Percentiles rank a stretch among this genome's conserved stretches.
Conservation (phyloP, 2,888 invertebrate genomes). For the Taphrorychus bicolor region DNA sequence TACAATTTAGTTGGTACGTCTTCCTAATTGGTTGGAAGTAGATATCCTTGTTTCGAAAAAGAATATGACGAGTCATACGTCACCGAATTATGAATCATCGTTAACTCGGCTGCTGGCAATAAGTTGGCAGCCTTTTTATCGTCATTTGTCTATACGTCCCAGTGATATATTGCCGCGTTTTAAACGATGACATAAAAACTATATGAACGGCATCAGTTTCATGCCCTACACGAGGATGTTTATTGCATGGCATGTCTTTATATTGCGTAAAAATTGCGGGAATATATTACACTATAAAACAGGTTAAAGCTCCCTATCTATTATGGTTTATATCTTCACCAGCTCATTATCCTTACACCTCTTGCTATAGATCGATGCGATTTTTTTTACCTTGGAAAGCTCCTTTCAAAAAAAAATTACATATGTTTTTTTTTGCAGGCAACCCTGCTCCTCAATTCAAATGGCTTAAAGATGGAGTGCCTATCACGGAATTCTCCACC, state of each 20-base stretch:
- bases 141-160: not conserved
- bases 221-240: not conserved
- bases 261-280: slow-evolving; percentile 11
- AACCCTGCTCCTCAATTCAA: slow-evolving; percentile 91
- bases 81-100: slow-evolving; percentile 3
- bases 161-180: not conserved
- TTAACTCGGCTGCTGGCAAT: not conserved
- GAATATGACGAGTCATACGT: no score
- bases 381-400: slow-evolving; percentile 2
- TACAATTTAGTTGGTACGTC: not conserved
- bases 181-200: not conserved
- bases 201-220: not conserved
- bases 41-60: slow-evolving; percentile 1
- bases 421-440: slow-evolving; percentile 75
- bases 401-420: not conserved
- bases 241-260: slow-evolving; percentile 1
- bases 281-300: slow-evolving; percentile 11
- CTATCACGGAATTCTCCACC: slow-evolving; percentile 80
- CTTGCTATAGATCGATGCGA: not conserved
- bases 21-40: not conserved
- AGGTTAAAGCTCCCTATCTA: slow-evolving; percentile 1
- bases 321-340: slow-evolving; percentile 5
- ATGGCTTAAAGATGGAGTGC: slow-evolving; percentile 88
- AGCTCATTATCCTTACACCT: slow-evolving; percentile 1
- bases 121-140: not conserved